phyloP scores from a whole-genome alignment of 30 jellyfish, hydroid and myxozoan species.

The Hydra vulgaris region DNA sequence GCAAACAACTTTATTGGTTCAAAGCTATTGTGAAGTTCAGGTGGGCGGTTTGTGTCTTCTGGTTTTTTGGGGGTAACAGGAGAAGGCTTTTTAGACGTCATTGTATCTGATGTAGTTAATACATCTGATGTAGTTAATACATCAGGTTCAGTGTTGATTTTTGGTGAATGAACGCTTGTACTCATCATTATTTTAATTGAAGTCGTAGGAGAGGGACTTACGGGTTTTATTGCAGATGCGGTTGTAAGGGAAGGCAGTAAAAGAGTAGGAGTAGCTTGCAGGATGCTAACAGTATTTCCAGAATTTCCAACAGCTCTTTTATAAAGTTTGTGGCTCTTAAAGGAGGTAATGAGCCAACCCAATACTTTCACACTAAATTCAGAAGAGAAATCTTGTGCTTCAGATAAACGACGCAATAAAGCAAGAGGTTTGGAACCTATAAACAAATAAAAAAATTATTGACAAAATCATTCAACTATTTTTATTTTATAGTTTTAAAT shows the following conservation, averaged over 20 bases:
- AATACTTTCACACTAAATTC: conserved; percentile 42
- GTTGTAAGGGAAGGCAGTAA: conserved; percentile 29
- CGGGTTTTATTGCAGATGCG: conserved; percentile 4
- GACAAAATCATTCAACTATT: not conserved
- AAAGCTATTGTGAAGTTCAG: conserved; percentile 39
- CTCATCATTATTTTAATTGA: conserved; percentile 30
- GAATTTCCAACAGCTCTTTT: conserved; percentile 31
- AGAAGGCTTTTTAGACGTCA: conserved; percentile 6
- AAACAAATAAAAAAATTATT: not conserved
- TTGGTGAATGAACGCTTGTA: conserved; percentile 25
- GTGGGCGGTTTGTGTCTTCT: conserved; percentile 29
- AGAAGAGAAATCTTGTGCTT: conserved; percentile 32
- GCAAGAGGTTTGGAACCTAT: conserved; percentile 53
- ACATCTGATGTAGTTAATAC: conserved; percentile 17
- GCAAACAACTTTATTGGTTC: conserved; percentile 31
- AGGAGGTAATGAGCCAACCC: conserved; percentile 76
- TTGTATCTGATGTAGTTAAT: conserved; percentile 17
- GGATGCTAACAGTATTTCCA: conserved; percentile 39
- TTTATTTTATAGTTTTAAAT: not conserved
- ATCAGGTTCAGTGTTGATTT: conserved; percentile 29
- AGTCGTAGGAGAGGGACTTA: conserved; percentile 42
- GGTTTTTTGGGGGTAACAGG: conserved; percentile 8
- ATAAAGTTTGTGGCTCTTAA: conserved; percentile 21
- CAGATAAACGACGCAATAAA: conserved; percentile 38
- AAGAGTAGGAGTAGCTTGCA: conserved; percentile 63